A percentile compares a stretch with the other conserved stretches of the same genome.
phyloP scores from a whole-genome alignment of 2,888 invertebrate species.

The Acrocera orbiculus region DNA sequence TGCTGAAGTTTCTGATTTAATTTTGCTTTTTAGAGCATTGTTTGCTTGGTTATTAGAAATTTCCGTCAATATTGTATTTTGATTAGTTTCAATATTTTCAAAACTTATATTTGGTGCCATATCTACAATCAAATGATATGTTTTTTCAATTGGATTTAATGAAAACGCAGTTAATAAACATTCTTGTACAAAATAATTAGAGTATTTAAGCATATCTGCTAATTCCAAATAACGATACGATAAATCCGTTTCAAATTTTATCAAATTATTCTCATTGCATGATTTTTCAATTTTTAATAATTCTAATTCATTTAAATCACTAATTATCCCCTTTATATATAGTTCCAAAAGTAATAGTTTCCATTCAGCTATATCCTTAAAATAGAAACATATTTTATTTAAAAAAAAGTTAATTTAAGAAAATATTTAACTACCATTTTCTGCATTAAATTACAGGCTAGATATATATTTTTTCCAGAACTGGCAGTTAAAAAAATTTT shows the following conservation, averaged over 20 bases:
- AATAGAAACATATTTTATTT: background rate
- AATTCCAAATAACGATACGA: slow-evolving; percentile 36
- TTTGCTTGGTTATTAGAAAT: background rate
- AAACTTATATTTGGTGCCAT: slow-evolving; percentile 33
- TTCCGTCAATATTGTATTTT: background rate
- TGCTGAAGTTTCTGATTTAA: too few species aligned
- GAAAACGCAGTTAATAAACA: slow-evolving; percentile 46
- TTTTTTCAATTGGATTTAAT: slow-evolving; percentile 37
- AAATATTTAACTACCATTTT: slow-evolving; percentile 5
- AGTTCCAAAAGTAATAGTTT: slow-evolving; percentile 27
- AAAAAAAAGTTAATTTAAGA: too few species aligned
- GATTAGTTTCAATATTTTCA: slow-evolving; percentile 6
- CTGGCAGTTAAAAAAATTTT: slow-evolving; percentile 7
- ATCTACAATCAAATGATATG: slow-evolving; percentile 34
- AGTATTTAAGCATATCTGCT: slow-evolving; percentile 34
- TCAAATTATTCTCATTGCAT: slow-evolving; percentile 31
- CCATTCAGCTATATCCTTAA: slow-evolving; percentile 6
- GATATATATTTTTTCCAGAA: slow-evolving; percentile 6
- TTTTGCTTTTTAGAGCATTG: too few species aligned
- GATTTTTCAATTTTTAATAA: slow-evolving; percentile 30
- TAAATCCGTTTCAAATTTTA: slow-evolving; percentile 33
- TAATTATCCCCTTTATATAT: slow-evolving; percentile 40
- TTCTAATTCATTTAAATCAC: slow-evolving; percentile 44
- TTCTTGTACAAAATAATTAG: slow-evolving; percentile 39
- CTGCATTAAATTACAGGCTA: slow-evolving; percentile 8